These are phyloP conservation scores for Entomobrya multifasciata DNA, from an alignment of 2,888 invertebrate genomes.

Conservation along the genomic window DNA sequence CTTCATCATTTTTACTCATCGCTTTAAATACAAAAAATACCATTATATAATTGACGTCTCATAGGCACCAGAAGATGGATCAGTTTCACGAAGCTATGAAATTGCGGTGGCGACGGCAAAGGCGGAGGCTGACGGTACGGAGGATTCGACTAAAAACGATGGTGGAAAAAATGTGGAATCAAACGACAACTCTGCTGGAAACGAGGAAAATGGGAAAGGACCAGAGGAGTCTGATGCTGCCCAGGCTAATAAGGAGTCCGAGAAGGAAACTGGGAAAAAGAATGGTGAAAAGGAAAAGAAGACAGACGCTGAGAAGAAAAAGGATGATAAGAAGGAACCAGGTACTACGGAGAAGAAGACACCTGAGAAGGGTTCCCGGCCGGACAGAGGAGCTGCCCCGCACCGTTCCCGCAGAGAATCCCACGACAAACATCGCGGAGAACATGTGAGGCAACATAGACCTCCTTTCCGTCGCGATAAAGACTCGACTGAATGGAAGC, in stretches of 20 bases:
- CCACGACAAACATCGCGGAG: slow-evolving; percentile 48
- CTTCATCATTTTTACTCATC: background rate
- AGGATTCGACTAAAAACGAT: background rate
- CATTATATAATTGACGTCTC: slow-evolving; percentile 34
- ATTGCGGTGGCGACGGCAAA: slow-evolving; percentile 44
- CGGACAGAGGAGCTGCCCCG: background rate
- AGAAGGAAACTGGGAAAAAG: slow-evolving; percentile 44
- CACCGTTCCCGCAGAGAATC: slow-evolving; percentile 39
- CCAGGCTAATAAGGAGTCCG: slow-evolving; percentile 26
- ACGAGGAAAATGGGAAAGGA: slow-evolving; percentile 37
- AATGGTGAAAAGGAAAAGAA: slow-evolving; percentile 37
- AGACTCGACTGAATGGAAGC: slow-evolving; percentile 20
- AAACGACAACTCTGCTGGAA: background rate
- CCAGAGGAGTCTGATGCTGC: slow-evolving; percentile 21
- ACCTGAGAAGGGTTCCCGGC: slow-evolving; percentile 25
- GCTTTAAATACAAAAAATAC: background rate
- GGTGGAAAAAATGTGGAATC: slow-evolving; percentile 10
- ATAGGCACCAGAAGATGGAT: slow-evolving; percentile 67
- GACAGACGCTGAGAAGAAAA: slow-evolving; percentile 31
- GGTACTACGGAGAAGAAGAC: slow-evolving; percentile 25
- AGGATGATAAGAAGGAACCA: slow-evolving; percentile 30
- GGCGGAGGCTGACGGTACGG: slow-evolving; percentile 32
- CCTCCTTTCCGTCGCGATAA: slow-evolving; percentile 39
- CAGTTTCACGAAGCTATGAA: slow-evolving; percentile 56
- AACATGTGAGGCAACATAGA: slow-evolving; percentile 9